A percentile compares a stretch with the other conserved stretches of the same genome.
These are phyloP conservation scores for Lithophane ornitopus DNA, from an alignment of 2,888 invertebrate species.

Conservation along the genomic window DNA sequence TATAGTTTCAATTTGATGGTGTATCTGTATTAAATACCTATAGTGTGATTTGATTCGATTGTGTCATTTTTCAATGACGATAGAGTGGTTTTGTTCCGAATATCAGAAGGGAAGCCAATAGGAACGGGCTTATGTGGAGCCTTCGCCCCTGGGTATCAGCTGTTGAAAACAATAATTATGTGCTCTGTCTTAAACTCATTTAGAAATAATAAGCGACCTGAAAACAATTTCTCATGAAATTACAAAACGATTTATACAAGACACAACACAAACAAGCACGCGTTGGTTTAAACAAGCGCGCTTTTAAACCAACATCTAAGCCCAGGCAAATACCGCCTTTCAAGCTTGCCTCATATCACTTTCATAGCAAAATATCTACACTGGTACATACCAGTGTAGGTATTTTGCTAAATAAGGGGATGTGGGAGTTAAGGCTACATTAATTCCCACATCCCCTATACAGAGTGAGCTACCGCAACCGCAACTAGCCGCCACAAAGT, in stretches of 20 bases:
- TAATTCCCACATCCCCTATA: background rate
- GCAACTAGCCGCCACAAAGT: conserved; percentile 39
- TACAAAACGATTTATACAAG: background rate
- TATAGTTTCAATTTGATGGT: too few species aligned
- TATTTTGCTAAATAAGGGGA: too few species aligned
- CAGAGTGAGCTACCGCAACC: conserved; percentile 14
- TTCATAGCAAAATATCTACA: background rate
- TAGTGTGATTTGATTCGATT: too few species aligned
- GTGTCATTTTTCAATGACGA: too few species aligned
- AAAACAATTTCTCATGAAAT: background rate
- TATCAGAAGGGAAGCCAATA: too few species aligned
- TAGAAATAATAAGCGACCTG: background rate
- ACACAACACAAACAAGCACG: background rate
- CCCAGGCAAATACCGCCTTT: background rate
- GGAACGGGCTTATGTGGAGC: too few species aligned
- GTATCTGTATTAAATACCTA: too few species aligned
- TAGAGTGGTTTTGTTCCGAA: too few species aligned
- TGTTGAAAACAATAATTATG: background rate
- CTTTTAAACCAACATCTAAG: background rate
- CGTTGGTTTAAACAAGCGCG: background rate
- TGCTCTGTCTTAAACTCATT: background rate
- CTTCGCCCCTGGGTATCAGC: too few species aligned
- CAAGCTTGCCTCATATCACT: background rate
- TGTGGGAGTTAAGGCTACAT: too few species aligned
- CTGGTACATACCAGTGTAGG: background rate